phyloP scores from a whole-genome alignment of 2,113 vertebrate genomes.

The Furnarius figulus region DNA sequence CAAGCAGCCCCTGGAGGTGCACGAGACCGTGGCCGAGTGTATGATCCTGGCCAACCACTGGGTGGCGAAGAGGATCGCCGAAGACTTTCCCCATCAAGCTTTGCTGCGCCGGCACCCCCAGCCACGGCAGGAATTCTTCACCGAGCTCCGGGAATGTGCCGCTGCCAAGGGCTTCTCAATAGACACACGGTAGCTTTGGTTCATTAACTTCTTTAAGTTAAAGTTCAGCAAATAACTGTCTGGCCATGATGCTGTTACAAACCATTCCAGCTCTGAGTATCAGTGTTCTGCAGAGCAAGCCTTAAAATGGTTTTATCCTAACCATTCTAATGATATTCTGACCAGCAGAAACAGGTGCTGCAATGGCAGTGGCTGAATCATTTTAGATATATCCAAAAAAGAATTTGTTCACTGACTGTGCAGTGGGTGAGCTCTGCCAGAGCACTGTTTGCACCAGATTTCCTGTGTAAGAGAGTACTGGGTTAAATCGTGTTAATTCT shows the following conservation, averaged over 20 bases:
- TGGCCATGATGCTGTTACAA: background rate
- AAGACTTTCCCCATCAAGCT: constrained; percentile 86
- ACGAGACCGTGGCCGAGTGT: constrained; percentile 93
- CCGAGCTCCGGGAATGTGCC: constrained; percentile 84
- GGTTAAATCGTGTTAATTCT: background rate
- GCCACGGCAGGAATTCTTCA: constrained; percentile 88
- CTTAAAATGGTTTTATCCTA: background rate
- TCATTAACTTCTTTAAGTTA: background rate
- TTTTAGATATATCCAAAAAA: background rate
- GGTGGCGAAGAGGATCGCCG: constrained; percentile 91
- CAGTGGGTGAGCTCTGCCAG: background rate
- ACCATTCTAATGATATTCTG: background rate
- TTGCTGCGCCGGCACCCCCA: constrained; percentile 89
- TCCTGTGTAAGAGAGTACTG: background rate
- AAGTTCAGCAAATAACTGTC: background rate
- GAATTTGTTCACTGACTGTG: background rate
- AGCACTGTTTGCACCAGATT: background rate
- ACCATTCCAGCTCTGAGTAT: background rate
- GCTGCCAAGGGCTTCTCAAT: constrained; percentile 84
- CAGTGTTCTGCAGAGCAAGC: background rate
- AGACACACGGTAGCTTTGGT: constrained; percentile 81
- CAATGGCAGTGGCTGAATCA: background rate
- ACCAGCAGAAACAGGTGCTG: background rate
- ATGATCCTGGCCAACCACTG: constrained; percentile 99
- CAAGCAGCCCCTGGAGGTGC: constrained; percentile 90